Evolutionary conservation across 2,888 invertebrate genomes (phyloP), one percentile per base, ranked within the genome.

Genomic region (Hesperia comma): DNA sequence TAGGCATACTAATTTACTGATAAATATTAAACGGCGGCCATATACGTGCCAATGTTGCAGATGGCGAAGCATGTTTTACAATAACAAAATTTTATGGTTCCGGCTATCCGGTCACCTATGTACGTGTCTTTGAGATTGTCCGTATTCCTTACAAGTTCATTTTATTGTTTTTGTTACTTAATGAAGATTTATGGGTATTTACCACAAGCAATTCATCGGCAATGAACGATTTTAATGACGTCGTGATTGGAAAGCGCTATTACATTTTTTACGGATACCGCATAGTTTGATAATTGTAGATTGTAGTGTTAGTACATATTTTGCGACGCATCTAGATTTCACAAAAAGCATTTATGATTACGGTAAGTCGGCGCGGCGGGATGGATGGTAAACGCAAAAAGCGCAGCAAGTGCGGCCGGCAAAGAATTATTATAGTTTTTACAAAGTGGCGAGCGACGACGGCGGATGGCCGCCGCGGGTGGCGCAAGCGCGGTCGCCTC

Each of bases 1-100:
- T 89, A 84, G 83, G 83, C 86, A 87, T 88, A 89, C 87, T 87
- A 88, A 89, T 90, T 89, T 82, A 77, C 81, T 86, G 83, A 87
- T 90, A 84, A 89, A 89, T 90, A 89, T 89, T 87, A 79, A 89
- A 81, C 79, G 81, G 79, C 72, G 70, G 71, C 81, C 82, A 78
- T 86, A 85, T 86, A 84, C 83, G 85, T 81, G 86, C 80, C 80
- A 80, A 80, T 76, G 78, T 74, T 82, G 83, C 84, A 83, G 82
- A 87, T 85, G 86, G 80, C 79, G 78, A 80, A 75, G 75, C 77
- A 75, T 79, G 77, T 80, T 80, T 83, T 82, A 82, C 76, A 76
- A 77, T 77, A 76, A 77, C 79, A 77, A 82, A 82, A 80, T 83
- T 83, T 84, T 83, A 84, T 85, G 76, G 83, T 81, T 79, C 78